Conservation (phyloP, 2,113 vertebrate species). For the Proterorhinus semilunaris region DNA sequence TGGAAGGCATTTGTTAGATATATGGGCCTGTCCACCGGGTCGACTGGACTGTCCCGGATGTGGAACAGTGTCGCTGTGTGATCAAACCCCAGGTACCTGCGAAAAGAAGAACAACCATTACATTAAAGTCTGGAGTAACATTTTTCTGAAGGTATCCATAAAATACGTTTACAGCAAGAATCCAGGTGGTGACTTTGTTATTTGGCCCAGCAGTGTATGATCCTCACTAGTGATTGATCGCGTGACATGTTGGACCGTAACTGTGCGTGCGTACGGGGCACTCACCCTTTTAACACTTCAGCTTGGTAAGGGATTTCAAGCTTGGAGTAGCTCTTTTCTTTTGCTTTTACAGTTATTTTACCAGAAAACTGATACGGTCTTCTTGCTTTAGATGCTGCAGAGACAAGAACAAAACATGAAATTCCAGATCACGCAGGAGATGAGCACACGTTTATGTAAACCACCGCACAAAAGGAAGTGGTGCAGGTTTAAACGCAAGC, state of each 20-base stretch:
- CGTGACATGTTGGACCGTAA: no score
- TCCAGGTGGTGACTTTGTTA: no score
- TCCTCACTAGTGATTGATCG: no score
- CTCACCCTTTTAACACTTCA: constrained; percentile 97
- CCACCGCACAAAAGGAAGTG: constrained; percentile 32
- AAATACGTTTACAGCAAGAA: neutral
- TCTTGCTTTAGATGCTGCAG: constrained; percentile 93
- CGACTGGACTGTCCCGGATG: constrained; percentile 90
- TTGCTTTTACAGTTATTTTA: constrained; percentile 98
- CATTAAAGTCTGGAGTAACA: neutral
- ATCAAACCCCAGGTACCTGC: constrained; percentile 91
- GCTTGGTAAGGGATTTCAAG: constrained; percentile 99
- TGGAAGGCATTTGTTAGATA: constrained; percentile 93
- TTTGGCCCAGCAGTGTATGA: no score
- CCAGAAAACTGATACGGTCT: constrained; percentile 90
- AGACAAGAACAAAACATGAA: constrained; percentile 4
- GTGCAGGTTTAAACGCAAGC: constrained; percentile 1
- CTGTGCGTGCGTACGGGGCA: no score
- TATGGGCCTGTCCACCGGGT: constrained; percentile 87
- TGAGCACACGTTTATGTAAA: constrained; percentile 3
- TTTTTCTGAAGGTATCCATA: neutral
- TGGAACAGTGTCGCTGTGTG: constrained; percentile 95
- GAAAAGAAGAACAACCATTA: neutral
- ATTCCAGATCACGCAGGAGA: neutral
- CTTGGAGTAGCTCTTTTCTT: constrained; percentile 98